Percentiles rank a stretch among this genome's conserved stretches.
phyloP scores from a whole-genome alignment of 2,888 invertebrate genomes.

The Celastrina argiolus region DNA sequence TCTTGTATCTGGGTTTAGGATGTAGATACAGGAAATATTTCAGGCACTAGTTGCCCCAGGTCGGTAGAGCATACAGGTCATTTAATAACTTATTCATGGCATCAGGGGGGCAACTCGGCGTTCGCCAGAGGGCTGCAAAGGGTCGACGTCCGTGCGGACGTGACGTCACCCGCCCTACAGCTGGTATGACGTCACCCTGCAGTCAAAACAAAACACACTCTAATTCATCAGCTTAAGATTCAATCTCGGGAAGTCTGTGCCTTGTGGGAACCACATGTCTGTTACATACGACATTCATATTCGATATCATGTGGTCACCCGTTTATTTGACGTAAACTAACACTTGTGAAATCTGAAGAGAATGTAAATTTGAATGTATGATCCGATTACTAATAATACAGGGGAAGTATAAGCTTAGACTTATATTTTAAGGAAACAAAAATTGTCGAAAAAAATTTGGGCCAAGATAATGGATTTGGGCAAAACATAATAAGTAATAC shows the following conservation, averaged over 20 bases:
- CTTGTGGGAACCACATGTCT: conserved; percentile 63
- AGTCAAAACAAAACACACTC: conserved; percentile 56
- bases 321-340: conserved; percentile 51
- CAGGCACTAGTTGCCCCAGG: conserved; percentile 64
- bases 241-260: conserved; percentile 48
- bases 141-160: conserved; percentile 60
- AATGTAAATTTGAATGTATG: conserved; percentile 11
- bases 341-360: conserved; percentile 42
- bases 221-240: conserved; percentile 52
- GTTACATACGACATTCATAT: conserved; percentile 52
- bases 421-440: not conserved
- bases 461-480: not conserved
- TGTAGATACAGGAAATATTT: conserved; percentile 34
- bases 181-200: conserved; percentile 68
- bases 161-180: conserved; percentile 76
- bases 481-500: not conserved
- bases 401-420: conserved; percentile 1
- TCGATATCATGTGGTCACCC: conserved; percentile 57
- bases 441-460: not conserved
- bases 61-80: conserved; percentile 51
- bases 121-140: conserved; percentile 56
- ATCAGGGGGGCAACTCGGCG: conserved; percentile 50
- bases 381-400: conserved; percentile 12
- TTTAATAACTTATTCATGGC: conserved; percentile 68
- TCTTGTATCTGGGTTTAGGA: not conserved